Conservation (phyloP, 2,888 invertebrate genomes). For the Taphrorychus bicolor region DNA sequence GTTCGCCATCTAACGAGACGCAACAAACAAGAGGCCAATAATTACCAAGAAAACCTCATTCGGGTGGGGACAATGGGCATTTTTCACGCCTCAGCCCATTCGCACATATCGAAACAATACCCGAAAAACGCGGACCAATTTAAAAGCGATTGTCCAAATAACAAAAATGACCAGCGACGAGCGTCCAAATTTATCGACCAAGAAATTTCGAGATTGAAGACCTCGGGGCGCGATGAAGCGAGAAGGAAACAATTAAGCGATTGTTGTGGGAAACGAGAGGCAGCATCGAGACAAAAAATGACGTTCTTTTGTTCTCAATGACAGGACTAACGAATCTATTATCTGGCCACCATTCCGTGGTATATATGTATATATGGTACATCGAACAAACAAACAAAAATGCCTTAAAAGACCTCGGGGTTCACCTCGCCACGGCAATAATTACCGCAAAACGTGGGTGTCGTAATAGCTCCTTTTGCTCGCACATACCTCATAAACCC, state of each 20-base stretch:
- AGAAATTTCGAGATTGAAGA: conserved; percentile 35
- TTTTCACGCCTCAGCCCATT: not conserved
- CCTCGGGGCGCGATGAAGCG: conserved; percentile 25
- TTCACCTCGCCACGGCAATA: not conserved
- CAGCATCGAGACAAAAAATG: conserved; percentile 19
- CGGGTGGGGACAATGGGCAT: not conserved
- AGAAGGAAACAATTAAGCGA: conserved; percentile 34
- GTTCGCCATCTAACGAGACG: not conserved
- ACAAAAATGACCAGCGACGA: conserved; percentile 25
- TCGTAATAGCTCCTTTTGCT: not conserved
- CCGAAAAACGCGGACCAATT: conserved; percentile 21
- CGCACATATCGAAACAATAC: conserved; percentile 4
- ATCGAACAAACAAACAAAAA: not conserved
- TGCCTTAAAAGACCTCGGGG: not conserved
- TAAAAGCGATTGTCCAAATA: conserved; percentile 25
- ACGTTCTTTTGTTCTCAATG: conserved; percentile 14
- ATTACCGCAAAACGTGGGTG: not conserved
- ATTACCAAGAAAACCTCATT: not conserved
- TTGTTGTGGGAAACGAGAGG: conserved; percentile 35
- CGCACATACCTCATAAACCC: not conserved
- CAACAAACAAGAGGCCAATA: not conserved
- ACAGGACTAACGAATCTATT: conserved; percentile 29
- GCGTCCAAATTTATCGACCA: conserved; percentile 35
- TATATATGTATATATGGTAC: not conserved
- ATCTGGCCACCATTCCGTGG: not conserved